Conservation (phyloP, 2,113 vertebrate genomes). For the Xenopus tropicalis region UCB_Xtro_10.0 CM004447.2:159153501-159154000, state of each 20-base stretch:
- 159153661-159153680: neutral
- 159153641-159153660: too few relatives aligned
- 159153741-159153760: neutral
- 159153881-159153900: neutral
- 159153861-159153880: neutral
- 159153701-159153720: neutral
- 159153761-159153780: neutral
- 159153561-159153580: too few relatives aligned
- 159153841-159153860: neutral
- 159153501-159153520: too few relatives aligned
- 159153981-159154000: neutral
- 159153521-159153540: too few relatives aligned
- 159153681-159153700: neutral
- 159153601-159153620: too few relatives aligned
- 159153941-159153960: neutral
- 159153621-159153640: too few relatives aligned
- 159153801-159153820: neutral
- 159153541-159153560: too few relatives aligned
- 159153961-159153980: neutral
- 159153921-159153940: neutral
- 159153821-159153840: neutral
- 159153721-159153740: neutral
- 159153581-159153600: too few relatives aligned
- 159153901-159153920: neutral
- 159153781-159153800: neutral